phyloP scores from a whole-genome alignment of 2,797 vertebrate species.

The Clarias pachynema region DNA sequence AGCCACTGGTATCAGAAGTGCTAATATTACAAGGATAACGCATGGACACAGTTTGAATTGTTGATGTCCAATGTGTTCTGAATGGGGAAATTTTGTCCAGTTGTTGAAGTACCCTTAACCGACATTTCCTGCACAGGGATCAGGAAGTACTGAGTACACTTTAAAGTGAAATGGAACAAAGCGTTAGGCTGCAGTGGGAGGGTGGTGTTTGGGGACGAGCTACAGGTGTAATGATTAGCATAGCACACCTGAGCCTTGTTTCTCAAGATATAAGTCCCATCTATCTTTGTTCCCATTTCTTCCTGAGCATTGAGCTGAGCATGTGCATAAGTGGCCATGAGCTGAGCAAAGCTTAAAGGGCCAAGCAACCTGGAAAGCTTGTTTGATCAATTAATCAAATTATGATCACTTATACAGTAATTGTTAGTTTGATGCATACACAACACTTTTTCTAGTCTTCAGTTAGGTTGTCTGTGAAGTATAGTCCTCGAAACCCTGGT shows the following conservation, averaged over 20 bases:
- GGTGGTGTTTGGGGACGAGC: neutral
- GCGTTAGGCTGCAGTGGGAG: neutral
- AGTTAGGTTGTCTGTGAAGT: neutral
- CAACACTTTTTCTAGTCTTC: neutral
- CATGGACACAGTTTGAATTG: no score
- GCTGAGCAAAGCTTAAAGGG: constrained; percentile 5
- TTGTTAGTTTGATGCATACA: neutral
- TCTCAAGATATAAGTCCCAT: neutral
- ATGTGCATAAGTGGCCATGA: constrained; percentile 6
- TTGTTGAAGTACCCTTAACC: no score
- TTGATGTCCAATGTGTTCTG: no score
- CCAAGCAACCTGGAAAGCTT: neutral
- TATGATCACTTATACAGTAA: no score
- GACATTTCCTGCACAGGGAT: no score
- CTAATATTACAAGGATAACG: no score
- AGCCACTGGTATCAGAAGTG: no score
- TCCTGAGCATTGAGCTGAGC: neutral
- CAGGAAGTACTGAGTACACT: no score
- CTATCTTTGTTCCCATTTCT: neutral
- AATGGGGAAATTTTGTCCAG: no score
- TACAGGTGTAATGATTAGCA: neutral
- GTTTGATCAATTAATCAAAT: no score
- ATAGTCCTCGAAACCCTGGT: neutral
- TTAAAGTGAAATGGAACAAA: no score
- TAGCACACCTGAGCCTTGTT: neutral